Evolutionary conservation across 2,797 vertebrate species (phyloP).

Genomic region (Apogon hyalosoma): DNA sequence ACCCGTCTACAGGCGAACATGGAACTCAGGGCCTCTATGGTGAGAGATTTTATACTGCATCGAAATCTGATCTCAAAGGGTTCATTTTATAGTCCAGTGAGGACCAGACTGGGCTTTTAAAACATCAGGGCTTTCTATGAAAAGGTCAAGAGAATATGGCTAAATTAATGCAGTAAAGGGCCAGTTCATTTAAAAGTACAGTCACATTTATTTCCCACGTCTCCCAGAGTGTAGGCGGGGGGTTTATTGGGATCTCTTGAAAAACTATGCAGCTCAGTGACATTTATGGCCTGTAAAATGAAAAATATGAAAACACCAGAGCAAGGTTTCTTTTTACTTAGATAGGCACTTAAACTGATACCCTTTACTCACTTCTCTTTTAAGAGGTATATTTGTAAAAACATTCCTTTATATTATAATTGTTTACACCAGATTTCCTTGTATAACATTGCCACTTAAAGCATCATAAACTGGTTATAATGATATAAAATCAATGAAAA

Average conservation of each 20-base stretch:
- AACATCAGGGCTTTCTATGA: neutral
- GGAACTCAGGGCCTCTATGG: slow-evolving; percentile 85
- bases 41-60: slow-evolving; percentile 66
- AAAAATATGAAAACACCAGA: neutral
- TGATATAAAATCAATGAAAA: neutral
- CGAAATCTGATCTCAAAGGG: neutral
- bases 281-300: slow-evolving; percentile 5
- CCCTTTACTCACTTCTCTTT: no score
- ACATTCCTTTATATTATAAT: neutral
- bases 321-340: neutral
- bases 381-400: neutral
- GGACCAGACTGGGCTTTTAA: neutral
- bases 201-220: no score
- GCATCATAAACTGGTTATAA: neutral
- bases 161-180: neutral
- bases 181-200: slow-evolving; percentile 7
- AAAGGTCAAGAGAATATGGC: neutral
- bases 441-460: neutral
- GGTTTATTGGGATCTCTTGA: slow-evolving; percentile 3
- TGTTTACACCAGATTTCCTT: neutral
- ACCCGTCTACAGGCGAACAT: slow-evolving; percentile 85
- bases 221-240: no score
- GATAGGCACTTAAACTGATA: neutral
- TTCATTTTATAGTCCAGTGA: neutral
- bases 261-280: neutral